A percentile compares a stretch with the other conserved stretches of the same genome.
These are phyloP conservation scores for Ameiurus melas DNA, from an alignment of 2,113 vertebrate species.

Conservation along the genomic window DNA sequence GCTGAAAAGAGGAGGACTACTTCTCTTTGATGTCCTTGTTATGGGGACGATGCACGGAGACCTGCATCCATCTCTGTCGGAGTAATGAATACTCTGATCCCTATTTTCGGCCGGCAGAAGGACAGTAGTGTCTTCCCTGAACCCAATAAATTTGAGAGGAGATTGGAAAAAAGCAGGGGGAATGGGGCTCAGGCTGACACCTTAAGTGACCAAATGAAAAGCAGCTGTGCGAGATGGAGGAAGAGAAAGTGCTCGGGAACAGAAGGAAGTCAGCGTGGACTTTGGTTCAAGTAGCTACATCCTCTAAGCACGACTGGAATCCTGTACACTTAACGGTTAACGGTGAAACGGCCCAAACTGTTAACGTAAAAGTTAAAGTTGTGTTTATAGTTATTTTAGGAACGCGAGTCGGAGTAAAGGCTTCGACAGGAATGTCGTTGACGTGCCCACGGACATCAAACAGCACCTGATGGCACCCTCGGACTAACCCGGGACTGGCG, in stretches of 20 bases:
- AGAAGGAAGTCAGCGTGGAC: constrained; percentile 50
- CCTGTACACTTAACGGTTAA: background rate
- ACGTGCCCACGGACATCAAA: constrained; percentile 56
- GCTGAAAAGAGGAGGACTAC: constrained; percentile 76
- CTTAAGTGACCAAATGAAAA: constrained; percentile 79
- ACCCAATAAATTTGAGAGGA: constrained; percentile 84
- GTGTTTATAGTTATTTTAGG: constrained; percentile 20
- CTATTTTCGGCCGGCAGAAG: constrained; percentile 80
- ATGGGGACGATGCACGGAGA: constrained; percentile 70
- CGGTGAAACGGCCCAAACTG: background rate
- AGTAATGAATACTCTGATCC: constrained; percentile 84
- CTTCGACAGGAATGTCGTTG: constrained; percentile 2
- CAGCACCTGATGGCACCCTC: constrained; percentile 61
- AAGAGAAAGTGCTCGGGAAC: constrained; percentile 51
- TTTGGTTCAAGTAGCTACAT: constrained; percentile 60
- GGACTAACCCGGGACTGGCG: constrained; percentile 53
- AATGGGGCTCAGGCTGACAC: constrained; percentile 69
- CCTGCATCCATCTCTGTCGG: constrained; percentile 81
- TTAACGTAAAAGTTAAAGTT: constrained; percentile 16
- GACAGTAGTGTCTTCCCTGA: constrained; percentile 81
- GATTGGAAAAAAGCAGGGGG: constrained; percentile 79
- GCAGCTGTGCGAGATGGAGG: constrained; percentile 54
- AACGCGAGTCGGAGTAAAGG: constrained; percentile 11
- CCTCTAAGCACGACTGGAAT: background rate
- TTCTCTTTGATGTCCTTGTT: constrained; percentile 81